Evolutionary conservation across 2,113 vertebrate genomes (phyloP).

Genomic region (Platichthys stellatus): DNA sequence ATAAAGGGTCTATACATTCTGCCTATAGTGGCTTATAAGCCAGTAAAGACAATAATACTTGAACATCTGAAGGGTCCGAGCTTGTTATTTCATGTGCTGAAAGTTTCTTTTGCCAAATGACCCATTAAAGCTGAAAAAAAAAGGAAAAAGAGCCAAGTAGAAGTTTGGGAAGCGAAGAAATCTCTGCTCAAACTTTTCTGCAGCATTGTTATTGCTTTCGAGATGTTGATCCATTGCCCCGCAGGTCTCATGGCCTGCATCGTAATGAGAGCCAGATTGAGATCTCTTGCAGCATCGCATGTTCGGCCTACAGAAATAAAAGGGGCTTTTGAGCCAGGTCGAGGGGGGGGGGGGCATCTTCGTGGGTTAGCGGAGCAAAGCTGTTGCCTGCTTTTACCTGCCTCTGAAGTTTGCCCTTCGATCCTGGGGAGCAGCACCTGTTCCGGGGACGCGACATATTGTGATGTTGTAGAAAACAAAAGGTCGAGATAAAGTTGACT

Average conservation of each 20-base stretch:
- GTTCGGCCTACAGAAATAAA: not conserved
- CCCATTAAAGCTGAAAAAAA: constrained; percentile 25
- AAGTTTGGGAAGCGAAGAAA: constrained; percentile 3
- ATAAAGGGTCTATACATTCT: not conserved
- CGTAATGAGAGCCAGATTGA: constrained; percentile 46
- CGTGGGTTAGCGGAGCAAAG: constrained; percentile 11
- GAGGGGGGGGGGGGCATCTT: not conserved
- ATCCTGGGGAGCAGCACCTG: constrained; percentile 42
- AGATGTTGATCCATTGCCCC: constrained; percentile 42
- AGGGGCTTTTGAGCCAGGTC: not conserved
- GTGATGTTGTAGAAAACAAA: constrained; percentile 11
- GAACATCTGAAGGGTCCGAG: not conserved
- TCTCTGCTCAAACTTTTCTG: constrained; percentile 22
- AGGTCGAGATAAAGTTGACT: constrained; percentile 42
- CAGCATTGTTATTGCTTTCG: constrained; percentile 49
- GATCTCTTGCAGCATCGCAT: not conserved
- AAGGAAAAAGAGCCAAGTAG: not conserved
- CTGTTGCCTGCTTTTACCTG: constrained; percentile 54
- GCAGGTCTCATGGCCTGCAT: constrained; percentile 51
- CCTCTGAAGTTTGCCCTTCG: constrained; percentile 42
- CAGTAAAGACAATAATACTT: not conserved
- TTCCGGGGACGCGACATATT: constrained; percentile 55
- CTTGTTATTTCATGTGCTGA: not conserved
- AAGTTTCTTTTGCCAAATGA: constrained; percentile 18
- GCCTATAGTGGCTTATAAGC: not conserved